Evolutionary conservation across 23 tunicate species (phyloP), one percentile per base, ranked within the genome.

Genomic region (Halocynthia roretzi): DNA sequence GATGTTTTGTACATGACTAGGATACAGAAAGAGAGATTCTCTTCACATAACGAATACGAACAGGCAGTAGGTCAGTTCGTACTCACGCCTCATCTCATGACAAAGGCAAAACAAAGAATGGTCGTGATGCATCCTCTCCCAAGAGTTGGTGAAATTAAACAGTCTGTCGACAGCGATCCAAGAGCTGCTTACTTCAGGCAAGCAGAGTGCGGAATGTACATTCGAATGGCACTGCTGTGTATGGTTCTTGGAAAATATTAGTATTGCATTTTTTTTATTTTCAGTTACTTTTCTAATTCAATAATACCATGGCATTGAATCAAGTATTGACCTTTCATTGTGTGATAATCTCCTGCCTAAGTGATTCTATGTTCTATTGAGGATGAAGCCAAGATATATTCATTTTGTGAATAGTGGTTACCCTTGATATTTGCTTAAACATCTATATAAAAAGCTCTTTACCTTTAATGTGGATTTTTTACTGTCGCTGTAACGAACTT

Each of bases 71-170:
- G 75, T 0, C 83, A 92, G 54, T 92, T 81, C 62, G 87, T 86
- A 5, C 85, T 92, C 9, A 92, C 98, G 10, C 93, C 98, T 7
- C 98, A 92, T 75, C 53, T 92, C 61, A 92, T 92, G 98, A 92
- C 98, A 14, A 86, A 78, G 54, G 98, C 98, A 5, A 92, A 92
- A 61, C 71, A 80, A 57, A 82, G 82, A 12, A 92, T 92, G 98
- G 77, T 92, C 48, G 98, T 92, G 55, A 86, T 92, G 92, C 98
- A 92, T 54, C 98, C 98, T 7, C 75, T 92, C 70, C 98, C 98
- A 6, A 71, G 98, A 58, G 52, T 85, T 54, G 67, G 17, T 53
- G 98, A 92, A 56, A 92, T 92, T 67, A 61, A 83, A 85, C 80
- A 61, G 7, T 64, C 98, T 9, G 98, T 92, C 15, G 98, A 92